phyloP scores from a whole-genome alignment of 2,888 invertebrate species.

The Tetanocera ferruginea region DNA sequence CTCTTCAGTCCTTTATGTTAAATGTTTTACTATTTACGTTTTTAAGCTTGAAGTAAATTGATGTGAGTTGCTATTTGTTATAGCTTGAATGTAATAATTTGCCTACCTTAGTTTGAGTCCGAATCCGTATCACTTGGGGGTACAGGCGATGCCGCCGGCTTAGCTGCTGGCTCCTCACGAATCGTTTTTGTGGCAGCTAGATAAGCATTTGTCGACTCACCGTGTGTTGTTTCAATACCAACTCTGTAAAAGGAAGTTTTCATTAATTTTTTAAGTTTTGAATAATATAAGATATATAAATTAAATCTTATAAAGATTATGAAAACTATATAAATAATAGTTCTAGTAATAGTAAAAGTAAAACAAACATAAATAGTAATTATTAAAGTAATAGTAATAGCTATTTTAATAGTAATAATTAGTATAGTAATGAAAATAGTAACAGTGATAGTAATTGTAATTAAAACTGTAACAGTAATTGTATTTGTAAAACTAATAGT shows the following conservation, averaged over 20 bases:
- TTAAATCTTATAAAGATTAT: no score
- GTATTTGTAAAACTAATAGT: no score
- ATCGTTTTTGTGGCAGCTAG: constrained; percentile 74
- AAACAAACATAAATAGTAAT: no score
- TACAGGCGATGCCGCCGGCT: constrained; percentile 69
- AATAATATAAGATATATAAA: no score
- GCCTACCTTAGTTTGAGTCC: constrained; percentile 71
- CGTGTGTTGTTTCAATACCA: constrained; percentile 89
- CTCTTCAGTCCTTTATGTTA: neutral
- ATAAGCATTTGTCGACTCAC: constrained; percentile 79
- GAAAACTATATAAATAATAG: no score
- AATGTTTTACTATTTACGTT: neutral
- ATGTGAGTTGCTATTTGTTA: neutral
- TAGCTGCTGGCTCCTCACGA: constrained; percentile 66
- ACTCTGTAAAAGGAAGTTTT: constrained; percentile 72
- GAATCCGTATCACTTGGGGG: constrained; percentile 72
- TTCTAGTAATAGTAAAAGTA: no score
- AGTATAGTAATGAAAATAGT: no score
- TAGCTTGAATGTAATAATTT: neutral
- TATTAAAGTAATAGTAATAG: no score
- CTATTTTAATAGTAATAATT: no score
- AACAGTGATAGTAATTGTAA: no score
- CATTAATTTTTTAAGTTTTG: no score
- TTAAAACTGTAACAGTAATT: no score
- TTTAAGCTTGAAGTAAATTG: neutral